Percentiles rank a stretch among this genome's conserved stretches.
Evolutionary conservation across 2,113 vertebrate species (phyloP).

Genomic region (Microcebus ravelobensis): DNA sequence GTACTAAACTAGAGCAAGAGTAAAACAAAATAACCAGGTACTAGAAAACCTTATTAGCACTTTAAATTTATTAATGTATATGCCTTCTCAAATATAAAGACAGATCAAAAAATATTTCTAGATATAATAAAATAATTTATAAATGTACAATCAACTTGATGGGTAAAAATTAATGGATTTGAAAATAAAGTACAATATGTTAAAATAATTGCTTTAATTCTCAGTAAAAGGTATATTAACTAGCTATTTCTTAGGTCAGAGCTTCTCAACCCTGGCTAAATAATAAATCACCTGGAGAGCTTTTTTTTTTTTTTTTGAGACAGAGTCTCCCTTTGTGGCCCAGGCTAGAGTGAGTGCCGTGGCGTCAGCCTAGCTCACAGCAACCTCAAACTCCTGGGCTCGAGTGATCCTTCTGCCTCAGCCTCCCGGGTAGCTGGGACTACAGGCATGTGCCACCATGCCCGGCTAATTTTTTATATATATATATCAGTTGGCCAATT

Average conservation of each 20-base stretch:
- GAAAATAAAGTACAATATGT: not conserved
- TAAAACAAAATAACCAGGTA: not conserved
- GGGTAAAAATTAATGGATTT: not conserved
- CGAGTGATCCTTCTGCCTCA: no score
- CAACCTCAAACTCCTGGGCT: no score
- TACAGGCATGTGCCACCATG: no score
- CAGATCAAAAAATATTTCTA: not conserved
- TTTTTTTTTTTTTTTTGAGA: not conserved
- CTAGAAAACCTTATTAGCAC: not conserved
- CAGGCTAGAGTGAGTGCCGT: no score
- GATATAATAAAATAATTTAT: not conserved
- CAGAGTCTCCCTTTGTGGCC: no score
- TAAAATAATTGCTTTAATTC: slow-evolving; percentile 37
- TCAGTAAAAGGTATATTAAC: not conserved
- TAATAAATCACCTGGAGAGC: not conserved
- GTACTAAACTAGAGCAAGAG: not conserved
- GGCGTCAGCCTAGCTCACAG: no score
- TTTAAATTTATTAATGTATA: not conserved
- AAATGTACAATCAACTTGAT: not conserved
- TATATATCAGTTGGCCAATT: no score
- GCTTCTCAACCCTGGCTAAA: not conserved
- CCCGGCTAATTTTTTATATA: no score
- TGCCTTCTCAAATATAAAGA: not conserved
- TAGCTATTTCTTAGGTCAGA: not conserved
- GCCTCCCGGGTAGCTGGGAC: no score